Evolutionary conservation across 2,888 invertebrate species (phyloP).

Genomic region (Phanerotoma sp.): DNA sequence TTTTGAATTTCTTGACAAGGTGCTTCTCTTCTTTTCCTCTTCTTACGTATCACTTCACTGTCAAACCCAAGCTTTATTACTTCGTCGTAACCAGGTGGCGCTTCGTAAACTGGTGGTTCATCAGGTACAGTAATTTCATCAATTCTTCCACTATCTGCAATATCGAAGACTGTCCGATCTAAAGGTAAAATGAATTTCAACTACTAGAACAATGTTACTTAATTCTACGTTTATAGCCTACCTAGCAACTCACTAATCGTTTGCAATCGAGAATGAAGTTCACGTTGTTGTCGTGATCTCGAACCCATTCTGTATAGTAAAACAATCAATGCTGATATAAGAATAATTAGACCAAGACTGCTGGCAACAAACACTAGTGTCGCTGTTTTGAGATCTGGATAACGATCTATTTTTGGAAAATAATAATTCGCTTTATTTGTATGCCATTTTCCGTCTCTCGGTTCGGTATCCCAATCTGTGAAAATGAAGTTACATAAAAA

Average conservation of each 20-base stretch:
- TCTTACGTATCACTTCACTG: slow-evolving; percentile 50
- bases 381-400: slow-evolving; percentile 68
- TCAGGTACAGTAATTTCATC: slow-evolving; percentile 60
- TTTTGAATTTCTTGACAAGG: slow-evolving; percentile 31
- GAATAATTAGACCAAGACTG: slow-evolving; percentile 64
- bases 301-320: slow-evolving; percentile 67
- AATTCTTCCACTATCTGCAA: slow-evolving; percentile 58
- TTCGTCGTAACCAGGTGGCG: slow-evolving; percentile 72
- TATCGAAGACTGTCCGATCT: slow-evolving; percentile 47
- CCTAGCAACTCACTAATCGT: slow-evolving; percentile 70
- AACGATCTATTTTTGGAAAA: slow-evolving; percentile 69
- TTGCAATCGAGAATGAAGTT: slow-evolving; percentile 67
- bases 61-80: slow-evolving; percentile 64
- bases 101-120: slow-evolving; percentile 70
- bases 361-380: slow-evolving; percentile 67
- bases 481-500: too few species aligned
- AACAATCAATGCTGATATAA: slow-evolving; percentile 66
- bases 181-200: slow-evolving; percentile 30
- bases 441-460: slow-evolving; percentile 65
- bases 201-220: neutral
- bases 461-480: slow-evolving; percentile 60
- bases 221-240: slow-evolving; percentile 41
- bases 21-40: slow-evolving; percentile 39
- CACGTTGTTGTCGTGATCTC: slow-evolving; percentile 64
- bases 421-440: slow-evolving; percentile 71